Percentiles rank a stretch among this genome's conserved stretches.
Conservation (phyloP, 2,888 invertebrate genomes). For the Ectobius pallidus region DNA sequence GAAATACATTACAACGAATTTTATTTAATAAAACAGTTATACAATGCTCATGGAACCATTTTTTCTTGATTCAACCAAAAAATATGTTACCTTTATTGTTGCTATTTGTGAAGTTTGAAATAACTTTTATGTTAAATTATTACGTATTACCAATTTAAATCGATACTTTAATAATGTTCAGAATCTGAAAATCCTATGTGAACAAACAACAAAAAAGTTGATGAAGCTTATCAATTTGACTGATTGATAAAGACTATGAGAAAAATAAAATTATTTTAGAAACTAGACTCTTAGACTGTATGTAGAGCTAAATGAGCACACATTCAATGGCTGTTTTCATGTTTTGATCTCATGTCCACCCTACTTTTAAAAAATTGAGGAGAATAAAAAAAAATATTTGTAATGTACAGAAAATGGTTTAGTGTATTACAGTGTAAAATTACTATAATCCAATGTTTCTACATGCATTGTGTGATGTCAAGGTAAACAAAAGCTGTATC, state of each 20-base stretch:
- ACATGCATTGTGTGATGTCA: not conserved
- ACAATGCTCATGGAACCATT: not conserved
- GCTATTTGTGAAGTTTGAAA: no score
- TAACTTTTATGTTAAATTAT: no score
- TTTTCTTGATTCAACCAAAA: constrained; percentile 4
- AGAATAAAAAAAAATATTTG: constrained; percentile 18
- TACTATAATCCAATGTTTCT: constrained; percentile 15
- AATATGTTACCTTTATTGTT: not conserved
- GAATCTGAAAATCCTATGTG: no score
- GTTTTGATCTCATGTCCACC: constrained; percentile 25
- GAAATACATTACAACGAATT: not conserved
- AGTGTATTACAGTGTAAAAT: constrained; percentile 17
- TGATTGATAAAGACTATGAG: no score
- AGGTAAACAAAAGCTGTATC: not conserved
- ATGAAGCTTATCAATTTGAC: no score
- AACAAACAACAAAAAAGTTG: no score
- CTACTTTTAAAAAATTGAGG: not conserved
- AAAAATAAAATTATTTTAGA: no score
- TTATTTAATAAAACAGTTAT: not conserved
- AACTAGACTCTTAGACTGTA: not conserved
- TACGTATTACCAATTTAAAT: no score
- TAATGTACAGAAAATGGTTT: not conserved
- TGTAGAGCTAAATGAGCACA: not conserved
- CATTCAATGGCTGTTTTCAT: constrained; percentile 8
- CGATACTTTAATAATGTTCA: no score